Percentiles rank a stretch among this genome's conserved stretches.
Evolutionary conservation across 2,888 invertebrate species (phyloP).

Genomic region (Megaustenia siamemsis): DNA sequence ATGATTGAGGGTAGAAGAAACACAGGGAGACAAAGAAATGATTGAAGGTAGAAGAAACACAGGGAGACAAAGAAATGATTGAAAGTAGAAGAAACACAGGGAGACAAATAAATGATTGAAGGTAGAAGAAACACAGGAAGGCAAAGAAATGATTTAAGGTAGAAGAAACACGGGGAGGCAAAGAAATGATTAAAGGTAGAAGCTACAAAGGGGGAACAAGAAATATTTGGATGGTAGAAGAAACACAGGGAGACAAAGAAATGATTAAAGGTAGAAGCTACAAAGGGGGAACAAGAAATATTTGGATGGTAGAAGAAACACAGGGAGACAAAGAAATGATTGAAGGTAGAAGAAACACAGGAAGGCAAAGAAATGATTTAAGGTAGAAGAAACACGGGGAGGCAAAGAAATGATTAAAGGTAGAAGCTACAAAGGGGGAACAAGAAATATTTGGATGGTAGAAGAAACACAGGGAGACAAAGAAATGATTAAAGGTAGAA

Average conservation of each 20-base stretch:
- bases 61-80: not conserved
- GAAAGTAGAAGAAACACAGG: not conserved
- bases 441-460: not conserved
- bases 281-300: no score
- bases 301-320: no score
- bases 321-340: no score
- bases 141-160: constrained; percentile 21
- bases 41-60: not conserved
- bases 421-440: no score
- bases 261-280: no score
- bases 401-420: no score
- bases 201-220: not conserved
- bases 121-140: not conserved
- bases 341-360: no score
- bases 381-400: not conserved
- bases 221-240: not conserved
- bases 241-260: no score
- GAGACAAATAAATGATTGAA: not conserved
- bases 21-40: not conserved
- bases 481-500: not conserved
- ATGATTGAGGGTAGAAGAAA: not conserved
- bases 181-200: not conserved
- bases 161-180: not conserved
- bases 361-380: no score
- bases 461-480: not conserved